A percentile compares a stretch with the other conserved stretches of the same genome.
phyloP scores from a whole-genome alignment of 2,113 vertebrate species.

The Oreotrochilus melanogaster region DNA sequence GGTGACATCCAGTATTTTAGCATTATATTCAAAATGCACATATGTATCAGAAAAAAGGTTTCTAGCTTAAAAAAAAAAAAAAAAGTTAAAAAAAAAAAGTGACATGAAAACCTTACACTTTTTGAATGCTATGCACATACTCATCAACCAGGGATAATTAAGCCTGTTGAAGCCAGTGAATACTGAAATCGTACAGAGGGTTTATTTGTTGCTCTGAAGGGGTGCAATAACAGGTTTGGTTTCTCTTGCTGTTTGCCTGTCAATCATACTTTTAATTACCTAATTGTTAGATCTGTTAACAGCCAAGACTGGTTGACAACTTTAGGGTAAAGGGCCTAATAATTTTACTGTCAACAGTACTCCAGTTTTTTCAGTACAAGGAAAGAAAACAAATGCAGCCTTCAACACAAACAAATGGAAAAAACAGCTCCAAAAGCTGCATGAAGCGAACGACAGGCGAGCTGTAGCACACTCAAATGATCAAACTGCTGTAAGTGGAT shows the following conservation, averaged over 20 bases:
- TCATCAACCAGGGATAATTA: slow-evolving; percentile 66
- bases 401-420: slow-evolving; percentile 74
- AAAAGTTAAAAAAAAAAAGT: background rate
- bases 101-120: slow-evolving; percentile 64
- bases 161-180: slow-evolving; percentile 67
- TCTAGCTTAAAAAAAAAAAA: background rate
- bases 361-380: slow-evolving; percentile 71
- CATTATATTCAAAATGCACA: slow-evolving; percentile 58
- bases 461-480: slow-evolving; percentile 64
- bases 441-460: slow-evolving; percentile 49
- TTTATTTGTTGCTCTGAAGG: slow-evolving; percentile 76
- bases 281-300: slow-evolving; percentile 69
- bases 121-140: slow-evolving; percentile 67
- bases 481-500: slow-evolving; percentile 59
- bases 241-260: slow-evolving; percentile 74
- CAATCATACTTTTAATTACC: slow-evolving; percentile 75
- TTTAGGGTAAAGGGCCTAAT: slow-evolving; percentile 63
- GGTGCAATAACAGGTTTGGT: slow-evolving; percentile 75
- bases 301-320: slow-evolving; percentile 64
- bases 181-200: slow-evolving; percentile 76
- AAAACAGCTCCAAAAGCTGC: slow-evolving; percentile 67
- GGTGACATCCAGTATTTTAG: slow-evolving; percentile 60
- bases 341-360: slow-evolving; percentile 75
- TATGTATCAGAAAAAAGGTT: slow-evolving; percentile 38
- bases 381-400: slow-evolving; percentile 75